Percentiles rank a stretch among this genome's conserved stretches.
Conservation (phyloP, 2,113 vertebrate genomes). For the Macrotus californicus region DNA sequence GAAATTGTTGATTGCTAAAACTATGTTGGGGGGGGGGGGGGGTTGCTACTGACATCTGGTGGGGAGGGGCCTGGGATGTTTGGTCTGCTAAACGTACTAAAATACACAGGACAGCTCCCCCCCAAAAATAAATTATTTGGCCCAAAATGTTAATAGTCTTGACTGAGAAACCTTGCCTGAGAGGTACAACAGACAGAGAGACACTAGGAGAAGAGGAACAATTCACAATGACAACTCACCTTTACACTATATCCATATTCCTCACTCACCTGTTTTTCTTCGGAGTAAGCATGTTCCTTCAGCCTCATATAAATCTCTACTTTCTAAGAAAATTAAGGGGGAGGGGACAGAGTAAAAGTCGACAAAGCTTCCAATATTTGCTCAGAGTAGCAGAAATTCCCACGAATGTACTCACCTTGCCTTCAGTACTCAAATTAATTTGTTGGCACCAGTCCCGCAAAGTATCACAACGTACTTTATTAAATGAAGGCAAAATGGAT, state of each 20-base stretch:
- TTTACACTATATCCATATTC: neutral
- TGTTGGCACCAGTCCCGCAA: constrained; percentile 59
- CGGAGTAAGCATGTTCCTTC: constrained; percentile 6
- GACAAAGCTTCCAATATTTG: neutral
- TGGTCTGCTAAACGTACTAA: neutral
- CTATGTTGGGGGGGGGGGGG: too few relatives aligned
- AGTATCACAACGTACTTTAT: constrained; percentile 19
- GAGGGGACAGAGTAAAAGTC: neutral
- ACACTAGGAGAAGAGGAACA: neutral
- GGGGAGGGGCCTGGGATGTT: neutral
- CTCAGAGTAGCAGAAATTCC: neutral
- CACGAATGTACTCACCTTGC: constrained; percentile 25
- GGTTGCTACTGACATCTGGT: neutral
- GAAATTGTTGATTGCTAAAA: neutral
- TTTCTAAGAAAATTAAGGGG: constrained; percentile 55
- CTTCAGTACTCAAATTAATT: constrained; percentile 26
- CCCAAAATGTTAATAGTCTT: neutral
- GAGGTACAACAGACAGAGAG: neutral
- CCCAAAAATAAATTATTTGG: neutral
- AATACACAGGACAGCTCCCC: neutral
- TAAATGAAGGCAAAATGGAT: constrained; percentile 24
- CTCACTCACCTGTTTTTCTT: constrained; percentile 33
- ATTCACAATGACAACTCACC: neutral
- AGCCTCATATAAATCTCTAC: constrained; percentile 54
- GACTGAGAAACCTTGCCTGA: neutral